A percentile compares a stretch with the other conserved stretches of the same genome.
Conservation (phyloP, 2,113 vertebrate genomes). For the Eubucco bourcierii region DNA sequence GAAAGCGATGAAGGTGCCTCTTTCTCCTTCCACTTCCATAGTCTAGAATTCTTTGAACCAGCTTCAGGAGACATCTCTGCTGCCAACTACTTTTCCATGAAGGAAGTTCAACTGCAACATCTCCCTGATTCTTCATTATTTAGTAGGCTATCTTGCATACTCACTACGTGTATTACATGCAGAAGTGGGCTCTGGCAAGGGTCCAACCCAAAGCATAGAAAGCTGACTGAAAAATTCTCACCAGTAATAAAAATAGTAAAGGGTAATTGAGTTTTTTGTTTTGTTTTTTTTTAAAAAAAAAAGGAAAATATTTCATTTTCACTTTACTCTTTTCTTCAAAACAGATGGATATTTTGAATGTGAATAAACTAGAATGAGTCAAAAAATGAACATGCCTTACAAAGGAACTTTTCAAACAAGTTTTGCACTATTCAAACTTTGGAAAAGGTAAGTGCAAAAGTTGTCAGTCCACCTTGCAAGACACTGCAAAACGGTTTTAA, state of each 20-base stretch:
- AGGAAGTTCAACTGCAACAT: neutral
- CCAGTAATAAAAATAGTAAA: slow-evolving; percentile 39
- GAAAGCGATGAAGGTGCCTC: slow-evolving; percentile 22
- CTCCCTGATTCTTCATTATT: slow-evolving; percentile 4
- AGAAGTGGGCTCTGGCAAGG: neutral
- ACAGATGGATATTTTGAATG: slow-evolving; percentile 28
- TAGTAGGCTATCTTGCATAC: neutral
- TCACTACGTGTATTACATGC: neutral
- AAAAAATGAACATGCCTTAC: neutral
- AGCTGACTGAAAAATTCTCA: slow-evolving; percentile 51
- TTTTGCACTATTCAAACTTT: neutral
- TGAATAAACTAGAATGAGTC: slow-evolving; percentile 5
- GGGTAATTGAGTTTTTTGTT: slow-evolving; percentile 60
- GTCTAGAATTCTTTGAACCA: neutral
- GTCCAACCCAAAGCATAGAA: slow-evolving; percentile 41
- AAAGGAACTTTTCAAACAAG: neutral
- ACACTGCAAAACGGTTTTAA: neutral
- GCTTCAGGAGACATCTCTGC: neutral
- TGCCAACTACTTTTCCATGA: neutral
- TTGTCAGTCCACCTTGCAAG: neutral
- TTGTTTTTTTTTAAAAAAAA: slow-evolving; percentile 52
- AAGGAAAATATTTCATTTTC: slow-evolving; percentile 41
- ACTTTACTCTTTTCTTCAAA: slow-evolving; percentile 45
- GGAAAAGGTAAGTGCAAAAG: neutral
- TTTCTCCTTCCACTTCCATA: neutral